A percentile compares a stretch with the other conserved stretches of the same genome.
Evolutionary conservation across 1,140 invertebrate genomes (phyloP).

Genomic region (Reticulitermes speratus): DNA sequence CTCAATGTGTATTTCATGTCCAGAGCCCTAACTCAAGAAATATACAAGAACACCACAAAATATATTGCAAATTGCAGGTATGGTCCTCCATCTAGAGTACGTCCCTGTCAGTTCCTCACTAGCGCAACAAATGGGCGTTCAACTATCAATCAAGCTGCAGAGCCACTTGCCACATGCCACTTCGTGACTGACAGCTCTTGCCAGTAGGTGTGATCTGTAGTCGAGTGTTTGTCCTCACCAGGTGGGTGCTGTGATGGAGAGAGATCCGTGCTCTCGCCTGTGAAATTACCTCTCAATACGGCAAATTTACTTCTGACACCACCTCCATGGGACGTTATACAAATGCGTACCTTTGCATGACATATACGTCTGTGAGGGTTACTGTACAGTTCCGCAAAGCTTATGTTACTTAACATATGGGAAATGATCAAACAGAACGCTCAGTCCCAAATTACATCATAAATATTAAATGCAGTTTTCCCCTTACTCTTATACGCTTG

Average conservation of each 20-base stretch:
- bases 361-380: not conserved
- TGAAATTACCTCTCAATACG: not conserved
- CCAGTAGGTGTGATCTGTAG: not conserved
- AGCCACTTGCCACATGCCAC: not conserved
- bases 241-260: not conserved
- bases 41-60: too few relatives aligned
- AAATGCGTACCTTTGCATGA: not conserved
- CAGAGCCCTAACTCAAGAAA: too few relatives aligned
- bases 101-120: too few relatives aligned
- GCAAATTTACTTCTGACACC: not conserved
- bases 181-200: not conserved
- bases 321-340: not conserved
- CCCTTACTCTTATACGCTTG: not conserved
- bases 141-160: not conserved
- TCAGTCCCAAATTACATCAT: not conserved
- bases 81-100: too few relatives aligned
- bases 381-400: not conserved
- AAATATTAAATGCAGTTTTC: not conserved
- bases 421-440: not conserved
- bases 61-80: too few relatives aligned
- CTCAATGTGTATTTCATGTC: too few relatives aligned
- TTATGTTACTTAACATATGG: slow-evolving; percentile 5
- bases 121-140: not conserved
- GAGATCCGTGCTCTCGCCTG: not conserved
- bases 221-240: not conserved